Percentiles rank a stretch among this genome's conserved stretches.
Evolutionary conservation across 2,113 vertebrate species (phyloP).

Genomic region (Boulengerochromis microlepis): DNA sequence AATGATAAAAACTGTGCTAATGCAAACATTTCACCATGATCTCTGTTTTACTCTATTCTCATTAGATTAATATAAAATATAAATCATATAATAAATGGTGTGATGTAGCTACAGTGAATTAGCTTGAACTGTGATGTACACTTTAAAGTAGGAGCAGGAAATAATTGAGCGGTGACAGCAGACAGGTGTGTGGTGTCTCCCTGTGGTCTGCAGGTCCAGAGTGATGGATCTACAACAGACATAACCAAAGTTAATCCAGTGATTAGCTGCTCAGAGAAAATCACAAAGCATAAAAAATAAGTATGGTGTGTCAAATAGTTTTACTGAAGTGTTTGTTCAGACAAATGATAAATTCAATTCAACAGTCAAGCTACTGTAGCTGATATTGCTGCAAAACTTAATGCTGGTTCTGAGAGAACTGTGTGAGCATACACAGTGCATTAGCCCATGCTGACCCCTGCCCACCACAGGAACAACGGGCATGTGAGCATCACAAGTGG

Average conservation of each 20-base stretch:
- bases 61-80: background rate
- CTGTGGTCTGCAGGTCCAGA: background rate
- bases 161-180: background rate
- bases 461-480: background rate
- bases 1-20: background rate
- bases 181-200: background rate
- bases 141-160: background rate
- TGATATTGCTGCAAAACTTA: background rate
- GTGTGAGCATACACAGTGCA: background rate
- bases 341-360: rapidly evolving
- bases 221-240: background rate
- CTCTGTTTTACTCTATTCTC: background rate
- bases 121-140: rapidly evolving
- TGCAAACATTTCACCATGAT: background rate
- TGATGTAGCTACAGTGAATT: background rate
- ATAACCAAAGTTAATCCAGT: background rate
- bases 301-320: background rate
- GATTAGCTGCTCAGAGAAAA: background rate
- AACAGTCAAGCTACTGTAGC: background rate
- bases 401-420: background rate
- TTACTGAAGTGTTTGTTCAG: background rate
- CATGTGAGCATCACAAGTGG: background rate
- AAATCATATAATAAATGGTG: background rate
- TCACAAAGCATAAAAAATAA: background rate
- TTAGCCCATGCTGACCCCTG: background rate